Conservation (phyloP, 2,888 invertebrate species). For the Melinaea marsaeus region DNA sequence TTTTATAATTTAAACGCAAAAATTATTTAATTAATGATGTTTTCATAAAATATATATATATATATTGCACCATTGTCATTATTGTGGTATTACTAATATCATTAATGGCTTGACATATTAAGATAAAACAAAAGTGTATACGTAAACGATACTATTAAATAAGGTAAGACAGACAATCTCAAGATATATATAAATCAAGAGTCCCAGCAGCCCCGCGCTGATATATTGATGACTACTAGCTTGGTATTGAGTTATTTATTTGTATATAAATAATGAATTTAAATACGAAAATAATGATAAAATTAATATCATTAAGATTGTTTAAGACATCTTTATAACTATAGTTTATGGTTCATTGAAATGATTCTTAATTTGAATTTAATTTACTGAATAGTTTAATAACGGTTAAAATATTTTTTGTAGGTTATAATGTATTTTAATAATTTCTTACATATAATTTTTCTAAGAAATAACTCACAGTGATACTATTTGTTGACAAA, state of each 20-base stretch:
- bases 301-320: no score
- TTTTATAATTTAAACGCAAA: conserved; percentile 1
- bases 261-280: background rate
- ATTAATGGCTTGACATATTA: background rate
- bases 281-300: no score
- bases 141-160: conserved; percentile 28
- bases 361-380: no score
- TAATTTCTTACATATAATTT: no score
- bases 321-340: no score
- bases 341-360: no score
- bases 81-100: background rate
- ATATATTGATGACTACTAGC: conserved; percentile 57
- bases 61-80: background rate
- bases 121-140: conserved; percentile 1
- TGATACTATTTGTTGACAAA: no score
- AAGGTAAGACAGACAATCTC: conserved; percentile 54
- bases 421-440: no score
- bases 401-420: no score
- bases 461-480: no score
- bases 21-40: conserved; percentile 2
- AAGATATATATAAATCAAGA: conserved; percentile 70
- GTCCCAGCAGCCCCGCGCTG: conserved; percentile 62
- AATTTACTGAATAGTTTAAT: no score
- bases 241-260: conserved; percentile 11
- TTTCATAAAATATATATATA: background rate